Percentiles rank a stretch among this genome's conserved stretches.
Evolutionary conservation across 2,797 vertebrate species (phyloP).

Genomic region (Somateria mollissima): DNA sequence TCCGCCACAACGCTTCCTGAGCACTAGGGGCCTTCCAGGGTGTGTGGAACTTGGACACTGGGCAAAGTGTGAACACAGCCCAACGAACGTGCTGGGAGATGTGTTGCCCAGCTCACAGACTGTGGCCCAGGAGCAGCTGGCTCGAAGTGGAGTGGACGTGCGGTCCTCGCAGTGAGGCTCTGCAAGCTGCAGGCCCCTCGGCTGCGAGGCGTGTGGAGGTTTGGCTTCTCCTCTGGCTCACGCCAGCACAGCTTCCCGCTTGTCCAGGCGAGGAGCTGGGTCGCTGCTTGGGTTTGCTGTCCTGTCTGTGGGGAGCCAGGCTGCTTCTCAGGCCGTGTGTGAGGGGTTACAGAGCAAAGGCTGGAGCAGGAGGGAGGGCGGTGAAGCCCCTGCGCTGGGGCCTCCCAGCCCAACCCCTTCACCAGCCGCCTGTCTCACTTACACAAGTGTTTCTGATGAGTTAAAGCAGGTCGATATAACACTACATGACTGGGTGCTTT

Average conservation of each 20-base stretch:
- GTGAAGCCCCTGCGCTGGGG: too few species aligned
- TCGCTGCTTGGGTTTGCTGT: too few species aligned
- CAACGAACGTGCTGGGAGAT: accelerated
- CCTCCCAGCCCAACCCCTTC: too few species aligned
- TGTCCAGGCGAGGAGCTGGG: too few species aligned
- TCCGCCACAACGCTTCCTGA: background rate
- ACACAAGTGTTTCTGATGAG: too few species aligned
- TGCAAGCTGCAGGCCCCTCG: background rate
- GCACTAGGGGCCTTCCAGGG: background rate
- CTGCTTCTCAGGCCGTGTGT: too few species aligned
- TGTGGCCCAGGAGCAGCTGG: background rate
- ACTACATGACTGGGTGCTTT: too few species aligned
- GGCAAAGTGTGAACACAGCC: accelerated
- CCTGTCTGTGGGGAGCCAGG: too few species aligned
- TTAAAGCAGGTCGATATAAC: too few species aligned
- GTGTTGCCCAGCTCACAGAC: background rate
- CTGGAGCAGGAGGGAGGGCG: too few species aligned
- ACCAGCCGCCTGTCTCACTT: too few species aligned
- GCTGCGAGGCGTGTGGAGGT: accelerated
- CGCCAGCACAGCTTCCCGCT: background rate
- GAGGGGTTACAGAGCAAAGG: too few species aligned
- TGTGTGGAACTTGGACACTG: accelerated
- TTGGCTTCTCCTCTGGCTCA: background rate
- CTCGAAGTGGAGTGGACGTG: background rate
- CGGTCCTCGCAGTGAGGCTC: background rate